Conservation (phyloP, 2,888 invertebrate species). For the Scrobipalpa atriplicella region DNA sequence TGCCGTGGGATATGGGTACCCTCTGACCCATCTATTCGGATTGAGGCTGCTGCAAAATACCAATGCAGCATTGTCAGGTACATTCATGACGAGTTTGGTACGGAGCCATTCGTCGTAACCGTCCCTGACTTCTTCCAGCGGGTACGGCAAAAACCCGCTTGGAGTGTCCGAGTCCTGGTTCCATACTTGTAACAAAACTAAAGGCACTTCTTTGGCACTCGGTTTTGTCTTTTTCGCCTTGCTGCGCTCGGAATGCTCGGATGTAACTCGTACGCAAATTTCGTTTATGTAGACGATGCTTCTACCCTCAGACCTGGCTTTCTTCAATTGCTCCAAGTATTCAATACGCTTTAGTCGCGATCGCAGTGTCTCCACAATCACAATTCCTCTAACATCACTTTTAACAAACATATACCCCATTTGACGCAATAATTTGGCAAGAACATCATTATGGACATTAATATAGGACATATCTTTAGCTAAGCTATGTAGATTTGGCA, state of each 20-base stretch:
- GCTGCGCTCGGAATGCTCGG: neutral
- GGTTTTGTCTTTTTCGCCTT: neutral
- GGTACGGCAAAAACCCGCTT: neutral
- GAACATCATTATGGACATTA: neutral
- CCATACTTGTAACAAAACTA: slow-evolving; percentile 5
- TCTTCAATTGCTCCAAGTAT: slow-evolving; percentile 1
- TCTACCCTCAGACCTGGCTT: neutral
- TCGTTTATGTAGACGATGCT: neutral
- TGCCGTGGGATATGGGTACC: neutral
- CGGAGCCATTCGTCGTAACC: neutral
- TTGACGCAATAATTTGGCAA: neutral
- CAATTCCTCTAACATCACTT: neutral
- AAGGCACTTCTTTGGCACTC: neutral
- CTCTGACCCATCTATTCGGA: neutral
- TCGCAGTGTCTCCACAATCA: neutral
- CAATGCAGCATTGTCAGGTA: neutral
- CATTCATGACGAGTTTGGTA: neutral
- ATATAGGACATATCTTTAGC: neutral
- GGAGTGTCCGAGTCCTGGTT: neutral
- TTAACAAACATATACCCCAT: neutral
- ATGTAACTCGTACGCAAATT: neutral
- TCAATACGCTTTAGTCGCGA: slow-evolving; percentile 5
- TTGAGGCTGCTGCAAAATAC: neutral
- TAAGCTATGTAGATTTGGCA: neutral
- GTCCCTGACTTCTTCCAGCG: neutral